Conservation (phyloP, 2,113 vertebrate genomes). For the Hydrochoerus hydrochaeris region DNA sequence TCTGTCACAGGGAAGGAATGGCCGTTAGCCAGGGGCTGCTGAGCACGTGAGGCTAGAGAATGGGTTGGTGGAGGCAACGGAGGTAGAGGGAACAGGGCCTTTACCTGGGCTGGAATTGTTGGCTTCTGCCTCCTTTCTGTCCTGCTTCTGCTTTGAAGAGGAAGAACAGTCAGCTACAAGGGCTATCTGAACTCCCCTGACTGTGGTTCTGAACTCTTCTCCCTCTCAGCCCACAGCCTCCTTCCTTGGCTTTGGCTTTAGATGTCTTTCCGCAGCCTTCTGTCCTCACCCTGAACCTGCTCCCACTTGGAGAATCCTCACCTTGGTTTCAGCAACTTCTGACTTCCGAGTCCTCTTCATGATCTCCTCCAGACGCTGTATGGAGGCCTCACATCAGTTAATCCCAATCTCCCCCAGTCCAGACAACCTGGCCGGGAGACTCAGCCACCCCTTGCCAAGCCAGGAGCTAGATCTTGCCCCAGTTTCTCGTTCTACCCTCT, state of each 20-base stretch:
- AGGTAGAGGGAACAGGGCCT: background rate
- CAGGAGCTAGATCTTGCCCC: background rate
- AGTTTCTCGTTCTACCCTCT: background rate
- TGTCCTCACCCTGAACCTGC: background rate
- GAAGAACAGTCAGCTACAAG: conserved; percentile 44
- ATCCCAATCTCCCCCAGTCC: background rate
- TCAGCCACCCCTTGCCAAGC: background rate
- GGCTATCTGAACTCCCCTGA: background rate
- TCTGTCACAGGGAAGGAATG: conserved; percentile 67
- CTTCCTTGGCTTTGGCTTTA: background rate
- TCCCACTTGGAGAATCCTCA: conserved; percentile 68
- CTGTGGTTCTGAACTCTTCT: background rate
- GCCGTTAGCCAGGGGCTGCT: background rate
- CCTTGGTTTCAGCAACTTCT: conserved; percentile 90
- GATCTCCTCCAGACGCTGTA: conserved; percentile 96
- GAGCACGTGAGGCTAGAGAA: background rate
- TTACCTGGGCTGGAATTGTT: conserved; percentile 87
- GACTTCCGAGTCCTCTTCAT: conserved; percentile 99
- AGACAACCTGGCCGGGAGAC: background rate
- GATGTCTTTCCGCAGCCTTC: background rate
- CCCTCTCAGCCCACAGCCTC: background rate
- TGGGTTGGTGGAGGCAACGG: background rate
- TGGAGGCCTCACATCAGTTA: conserved; percentile 35
- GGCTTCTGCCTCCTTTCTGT: conserved; percentile 86
- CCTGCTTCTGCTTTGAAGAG: conserved; percentile 89